Evolutionary conservation across 2,888 invertebrate species (phyloP).

Genomic region (Rhagium mordax): DNA sequence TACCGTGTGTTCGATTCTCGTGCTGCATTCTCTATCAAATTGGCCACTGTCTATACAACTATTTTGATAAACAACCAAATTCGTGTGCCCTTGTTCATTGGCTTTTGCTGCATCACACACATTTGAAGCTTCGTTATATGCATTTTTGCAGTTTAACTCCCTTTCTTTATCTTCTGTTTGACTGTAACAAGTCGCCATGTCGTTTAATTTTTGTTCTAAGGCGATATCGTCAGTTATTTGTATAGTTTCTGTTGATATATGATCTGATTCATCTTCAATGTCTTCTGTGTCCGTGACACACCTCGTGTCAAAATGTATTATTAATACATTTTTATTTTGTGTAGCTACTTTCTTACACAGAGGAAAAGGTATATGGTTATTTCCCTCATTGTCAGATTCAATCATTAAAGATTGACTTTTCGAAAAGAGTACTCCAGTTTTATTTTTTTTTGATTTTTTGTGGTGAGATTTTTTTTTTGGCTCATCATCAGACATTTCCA

Average conservation of each 20-base stretch:
- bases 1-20: background rate
- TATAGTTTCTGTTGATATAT: slow-evolving; percentile 53
- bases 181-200: slow-evolving; percentile 54
- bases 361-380: slow-evolving; percentile 52
- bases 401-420: slow-evolving; percentile 46
- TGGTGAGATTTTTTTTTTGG: slow-evolving; percentile 15
- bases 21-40: background rate
- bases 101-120: slow-evolving; percentile 35
- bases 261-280: slow-evolving; percentile 63
- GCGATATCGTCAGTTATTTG: slow-evolving; percentile 44
- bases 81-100: slow-evolving; percentile 49
- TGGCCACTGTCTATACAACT: slow-evolving; percentile 44
- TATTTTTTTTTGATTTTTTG: slow-evolving; percentile 29
- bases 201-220: slow-evolving; percentile 53
- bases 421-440: background rate
- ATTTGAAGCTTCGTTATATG: slow-evolving; percentile 17
- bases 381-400: slow-evolving; percentile 59
- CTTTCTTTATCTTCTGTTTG: slow-evolving; percentile 50
- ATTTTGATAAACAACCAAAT: slow-evolving; percentile 50
- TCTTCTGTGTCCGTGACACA: slow-evolving; percentile 67
- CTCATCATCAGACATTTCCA: slow-evolving; percentile 59
- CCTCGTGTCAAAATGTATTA: slow-evolving; percentile 55
- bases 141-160: slow-evolving; percentile 29
- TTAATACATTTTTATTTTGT: slow-evolving; percentile 49
- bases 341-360: slow-evolving; percentile 54